These are phyloP conservation scores for Corbicula japonica DNA, from an alignment of 2,888 invertebrate species.

Conservation along the genomic window DNA sequence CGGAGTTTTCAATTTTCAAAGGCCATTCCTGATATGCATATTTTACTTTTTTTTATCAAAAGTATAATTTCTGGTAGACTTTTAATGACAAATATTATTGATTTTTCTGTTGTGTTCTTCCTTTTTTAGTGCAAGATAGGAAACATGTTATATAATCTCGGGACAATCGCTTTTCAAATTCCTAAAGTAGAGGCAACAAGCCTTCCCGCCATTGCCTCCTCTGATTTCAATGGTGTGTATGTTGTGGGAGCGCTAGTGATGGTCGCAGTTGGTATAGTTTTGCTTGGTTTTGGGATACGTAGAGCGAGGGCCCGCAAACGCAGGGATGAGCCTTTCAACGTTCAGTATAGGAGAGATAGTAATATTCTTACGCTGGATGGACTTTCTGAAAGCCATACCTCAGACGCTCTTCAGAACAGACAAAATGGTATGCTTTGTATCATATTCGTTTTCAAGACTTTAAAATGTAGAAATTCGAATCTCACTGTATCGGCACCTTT, in stretches of 20 bases:
- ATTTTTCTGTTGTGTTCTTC: background rate
- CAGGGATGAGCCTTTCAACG: conserved; percentile 22
- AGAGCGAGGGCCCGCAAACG: background rate
- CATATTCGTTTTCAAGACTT: no score
- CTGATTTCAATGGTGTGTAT: background rate
- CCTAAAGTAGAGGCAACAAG: no score
- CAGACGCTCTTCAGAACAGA: conserved; percentile 38
- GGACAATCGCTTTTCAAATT: conserved; percentile 14
- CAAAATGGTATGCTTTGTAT: conserved; percentile 40
- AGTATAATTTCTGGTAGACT: no score
- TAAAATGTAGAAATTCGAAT: no score
- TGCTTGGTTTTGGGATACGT: background rate
- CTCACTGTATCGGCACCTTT: no score
- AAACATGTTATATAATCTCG: conserved; percentile 17
- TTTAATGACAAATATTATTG: background rate
- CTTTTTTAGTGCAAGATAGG: conserved; percentile 25
- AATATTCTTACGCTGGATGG: conserved; percentile 48
- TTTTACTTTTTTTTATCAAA: no score
- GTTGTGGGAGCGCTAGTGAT: background rate
- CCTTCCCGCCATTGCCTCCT: background rate
- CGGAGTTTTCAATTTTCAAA: no score
- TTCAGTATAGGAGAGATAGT: conserved; percentile 28
- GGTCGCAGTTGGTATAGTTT: background rate
- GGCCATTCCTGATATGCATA: no score
- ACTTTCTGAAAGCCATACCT: conserved; percentile 35